Base-by-base conservation (phyloP, 1,140 invertebrate genomes). In the Polypedilum pembai region DNA sequence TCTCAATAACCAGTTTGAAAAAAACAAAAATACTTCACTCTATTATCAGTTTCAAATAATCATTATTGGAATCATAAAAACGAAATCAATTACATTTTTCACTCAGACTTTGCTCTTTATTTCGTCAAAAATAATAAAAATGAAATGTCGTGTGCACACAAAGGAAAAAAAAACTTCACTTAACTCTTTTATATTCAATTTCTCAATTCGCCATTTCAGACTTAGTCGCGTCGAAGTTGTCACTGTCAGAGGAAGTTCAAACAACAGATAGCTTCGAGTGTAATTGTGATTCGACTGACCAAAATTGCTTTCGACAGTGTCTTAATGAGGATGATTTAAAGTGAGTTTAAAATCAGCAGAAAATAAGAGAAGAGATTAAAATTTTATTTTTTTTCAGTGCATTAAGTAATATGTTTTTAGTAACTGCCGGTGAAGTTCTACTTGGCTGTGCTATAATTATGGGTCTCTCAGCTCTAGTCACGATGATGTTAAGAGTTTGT, bases 191-290 rank as follows among this genome's bases (percentile, higher is more conserved):
- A 3, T 33, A 3, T 33, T 33, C 24, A 33, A 33, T 33, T 33
- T 33, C 5, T 33, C 24, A 33, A 33, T 33, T 33, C 24, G 24
- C 24, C 1, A 33, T 33, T 33, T 33, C 24, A 33, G 24, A 33
- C 24, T 33, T 33, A 56, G 45, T 56, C n/a, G 12, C 45, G 4
- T 56, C 45, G 15, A 56, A 15, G 12, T 12, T 56, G 45, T 56
- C 45, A 56, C 12, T n/a, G 3, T 12, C 45, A 56, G 45, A 56
- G 45, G 45, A n/a, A 56, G 12, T n/a, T n/a, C 45, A 12, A 56
- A 56, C 45, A n/a, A 56, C 45, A 33, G 45, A 56, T 15, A n/a
- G n/a, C n/a, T 56, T 56, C 65, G 65, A 69, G 15, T 69, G 65
- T 18, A 4, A n/a, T 8, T 69, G 65, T 21, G 15, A n/a, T 18